Evolutionary conservation across 1,140 invertebrate species (phyloP), one percentile per base, ranked within the genome.

Genomic region (Solen grandis): DNA sequence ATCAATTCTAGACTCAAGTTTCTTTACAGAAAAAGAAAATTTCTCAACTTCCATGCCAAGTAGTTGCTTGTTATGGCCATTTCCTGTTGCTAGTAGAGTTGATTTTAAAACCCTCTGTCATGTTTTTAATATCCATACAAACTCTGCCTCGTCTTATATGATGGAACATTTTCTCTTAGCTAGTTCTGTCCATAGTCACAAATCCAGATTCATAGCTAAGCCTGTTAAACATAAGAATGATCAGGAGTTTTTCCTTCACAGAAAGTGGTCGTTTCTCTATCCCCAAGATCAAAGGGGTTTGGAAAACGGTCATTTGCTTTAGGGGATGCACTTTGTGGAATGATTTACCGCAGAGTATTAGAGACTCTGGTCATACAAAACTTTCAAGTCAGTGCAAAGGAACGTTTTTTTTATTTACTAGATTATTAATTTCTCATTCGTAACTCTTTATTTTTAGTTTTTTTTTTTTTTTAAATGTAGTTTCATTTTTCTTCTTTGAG

Each of bases 1-100:
- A 63, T 60, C 50, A 77, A 77, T 66, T 13, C 60, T n/a, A 66
- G 63, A 33, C 50, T 57, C 52, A 76, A 63, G 60, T 52, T 76
- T 54, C 35, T 77, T 22, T 55, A 41, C 22, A 33, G 46, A 27
- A 77, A 77, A 41, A 14, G 52, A n/a, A 27, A 35, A 16, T 38
- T 25, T 57, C 29, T 65, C 25, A 50, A 31, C 25, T 35, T 16
- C n/a, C 4, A 65, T 54, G 52, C 55, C 29, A 60, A 62, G 25
- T 60, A 60, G 38, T 38, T 76, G 31, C 70, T 74, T n/a, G 57
- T 74, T 65, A 31, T 60, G 19, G 33, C 16, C 29, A 33, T 59
- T 16, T 50, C 70, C n/a, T 33, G 46, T 19, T 80, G 41, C 50
- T 57, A 83, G 19, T 78, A n/a, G n/a, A 68, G 1, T 25, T 25